A percentile compares a stretch with the other conserved stretches of the same genome.
Evolutionary conservation across 53 echinoderm and acorn worm genomes (phyloP).

Genomic region (Henricia sp.): DNA sequence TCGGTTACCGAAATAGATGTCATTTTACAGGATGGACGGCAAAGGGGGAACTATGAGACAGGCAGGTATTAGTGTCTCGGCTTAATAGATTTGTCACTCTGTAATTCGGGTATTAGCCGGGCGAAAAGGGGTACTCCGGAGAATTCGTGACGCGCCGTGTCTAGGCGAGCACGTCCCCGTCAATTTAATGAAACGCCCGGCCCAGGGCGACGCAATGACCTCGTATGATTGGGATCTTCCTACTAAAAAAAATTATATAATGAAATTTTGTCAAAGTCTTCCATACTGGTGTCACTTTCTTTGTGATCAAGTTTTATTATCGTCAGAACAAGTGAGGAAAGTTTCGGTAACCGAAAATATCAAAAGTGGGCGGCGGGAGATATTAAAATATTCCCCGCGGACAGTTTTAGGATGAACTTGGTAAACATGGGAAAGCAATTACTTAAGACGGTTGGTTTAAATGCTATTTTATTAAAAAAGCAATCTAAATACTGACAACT

Average conservation of each 20-base stretch:
- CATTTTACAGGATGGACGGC: slow-evolving; percentile 11
- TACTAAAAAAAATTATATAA: slow-evolving; percentile 58
- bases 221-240: slow-evolving; percentile 38
- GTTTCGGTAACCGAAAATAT: too few species aligned
- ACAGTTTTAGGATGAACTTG: too few species aligned
- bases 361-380: too few species aligned
- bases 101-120: slow-evolving; percentile 59
- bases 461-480: too few species aligned
- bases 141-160: slow-evolving; percentile 52
- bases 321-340: too few species aligned
- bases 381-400: too few species aligned
- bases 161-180: slow-evolving; percentile 18
- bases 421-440: too few species aligned
- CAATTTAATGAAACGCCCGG: slow-evolving; percentile 42
- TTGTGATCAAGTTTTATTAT: slow-evolving; percentile 7
- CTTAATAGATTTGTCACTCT: slow-evolving; percentile 50
- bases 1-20: slow-evolving; percentile 63
- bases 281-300: slow-evolving; percentile 23
- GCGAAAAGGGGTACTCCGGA: slow-evolving; percentile 13
- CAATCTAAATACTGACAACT: too few species aligned
- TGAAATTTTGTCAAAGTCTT: slow-evolving; percentile 50
- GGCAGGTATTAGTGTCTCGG: slow-evolving; percentile 36
- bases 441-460: too few species aligned
- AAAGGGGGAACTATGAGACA: slow-evolving; percentile 9
- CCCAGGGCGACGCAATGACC: slow-evolving; percentile 24